phyloP scores from a whole-genome alignment of 2,888 invertebrate genomes.

The Leptarthrus brevirostris region DNA sequence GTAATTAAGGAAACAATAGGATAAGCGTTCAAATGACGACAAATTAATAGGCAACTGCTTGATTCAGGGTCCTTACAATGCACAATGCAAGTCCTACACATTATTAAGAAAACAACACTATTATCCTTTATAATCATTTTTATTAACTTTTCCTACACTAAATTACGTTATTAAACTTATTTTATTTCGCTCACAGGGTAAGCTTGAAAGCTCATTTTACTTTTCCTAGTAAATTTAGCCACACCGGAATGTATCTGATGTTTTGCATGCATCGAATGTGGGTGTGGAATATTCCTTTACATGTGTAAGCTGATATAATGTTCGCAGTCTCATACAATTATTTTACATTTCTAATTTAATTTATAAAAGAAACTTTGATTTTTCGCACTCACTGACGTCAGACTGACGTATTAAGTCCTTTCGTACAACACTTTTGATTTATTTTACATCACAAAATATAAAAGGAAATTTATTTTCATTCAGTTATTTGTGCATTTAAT shows the following conservation, averaged over 20 bases:
- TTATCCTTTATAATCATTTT: constrained; percentile 24
- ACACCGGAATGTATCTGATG: constrained; percentile 3
- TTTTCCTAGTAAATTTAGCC: constrained; percentile 26
- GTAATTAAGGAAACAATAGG: constrained; percentile 9
- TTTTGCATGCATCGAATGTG: not conserved
- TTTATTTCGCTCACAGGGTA: constrained; percentile 46
- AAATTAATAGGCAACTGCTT: not conserved
- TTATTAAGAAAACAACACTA: not conserved
- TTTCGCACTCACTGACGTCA: not conserved
- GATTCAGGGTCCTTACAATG: no score
- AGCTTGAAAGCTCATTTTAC: constrained; percentile 44
- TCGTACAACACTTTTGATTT: constrained; percentile 25
- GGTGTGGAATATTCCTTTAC: constrained; percentile 1
- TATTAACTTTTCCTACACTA: constrained; percentile 45
- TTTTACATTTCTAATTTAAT: constrained; percentile 17
- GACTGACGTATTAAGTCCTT: not conserved
- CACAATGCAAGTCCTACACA: no score
- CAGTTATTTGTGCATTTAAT: not conserved
- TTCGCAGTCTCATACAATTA: constrained; percentile 45
- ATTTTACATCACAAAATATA: constrained; percentile 6
- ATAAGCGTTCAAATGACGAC: not conserved
- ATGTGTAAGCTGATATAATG: constrained; percentile 44
- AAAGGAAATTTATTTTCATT: not conserved
- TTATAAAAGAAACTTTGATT: constrained; percentile 32
- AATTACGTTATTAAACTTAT: constrained; percentile 26